phyloP scores from a whole-genome alignment of 2,888 invertebrate species.

The Apamea anceps region DNA sequence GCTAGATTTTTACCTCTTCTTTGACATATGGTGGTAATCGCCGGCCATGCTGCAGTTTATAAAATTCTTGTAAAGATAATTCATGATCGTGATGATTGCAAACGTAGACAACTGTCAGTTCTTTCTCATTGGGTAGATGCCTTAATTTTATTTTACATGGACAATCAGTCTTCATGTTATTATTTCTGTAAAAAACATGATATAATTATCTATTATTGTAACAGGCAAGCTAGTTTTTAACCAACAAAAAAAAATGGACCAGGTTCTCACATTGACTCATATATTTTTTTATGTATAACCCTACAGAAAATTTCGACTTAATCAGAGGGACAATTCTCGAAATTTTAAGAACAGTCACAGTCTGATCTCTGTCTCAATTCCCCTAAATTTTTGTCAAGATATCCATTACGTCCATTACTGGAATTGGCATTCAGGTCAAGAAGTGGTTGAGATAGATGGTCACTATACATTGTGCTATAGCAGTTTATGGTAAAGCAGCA shows the following conservation, averaged over 20 bases:
- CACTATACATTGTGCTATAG: not conserved
- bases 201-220: not conserved
- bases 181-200: slow-evolving; percentile 61
- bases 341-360: too few species aligned
- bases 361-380: too few species aligned
- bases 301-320: not conserved
- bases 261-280: not conserved
- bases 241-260: not conserved
- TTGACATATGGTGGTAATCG: slow-evolving; percentile 75
- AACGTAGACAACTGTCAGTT: slow-evolving; percentile 73
- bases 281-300: not conserved
- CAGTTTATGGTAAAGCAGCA: not conserved
- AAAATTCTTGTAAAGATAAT: slow-evolving; percentile 71
- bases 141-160: slow-evolving; percentile 76
- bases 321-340: too few species aligned
- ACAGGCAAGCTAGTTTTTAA: not conserved
- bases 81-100: slow-evolving; percentile 78
- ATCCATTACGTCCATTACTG: too few species aligned
- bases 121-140: slow-evolving; percentile 68
- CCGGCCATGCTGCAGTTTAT: slow-evolving; percentile 74
- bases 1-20: slow-evolving; percentile 70
- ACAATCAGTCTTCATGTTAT: slow-evolving; percentile 73
- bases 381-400: too few species aligned
- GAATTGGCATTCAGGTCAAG: not conserved
- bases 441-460: too few species aligned